Evolutionary conservation across 2,797 vertebrate genomes (phyloP), one percentile per base, ranked within the genome.

Genomic region (Poeciliopsis gracilis): DNA sequence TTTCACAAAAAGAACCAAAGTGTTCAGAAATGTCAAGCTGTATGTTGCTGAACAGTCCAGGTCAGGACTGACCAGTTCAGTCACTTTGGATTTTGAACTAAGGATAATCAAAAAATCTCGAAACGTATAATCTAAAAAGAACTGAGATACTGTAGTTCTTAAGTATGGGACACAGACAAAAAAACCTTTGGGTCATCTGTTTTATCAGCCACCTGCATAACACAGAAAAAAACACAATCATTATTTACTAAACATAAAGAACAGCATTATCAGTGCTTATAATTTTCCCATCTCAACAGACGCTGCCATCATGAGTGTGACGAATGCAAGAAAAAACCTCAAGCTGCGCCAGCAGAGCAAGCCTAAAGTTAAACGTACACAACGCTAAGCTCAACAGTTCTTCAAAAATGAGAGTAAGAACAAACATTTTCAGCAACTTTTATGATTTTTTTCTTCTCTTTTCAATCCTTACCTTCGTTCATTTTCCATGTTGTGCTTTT

Each of bases 251-350:
- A 18, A 63, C 30, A 36, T 63, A 16, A 5, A 63, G 28, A 63
- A 2, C 5, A 41, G 36, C 18, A 38, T 36, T 4, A 20, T 5
- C 20, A 36, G 15, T 18, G 1, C 15, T 20, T n/a, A 73, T 6
- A 15, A 28, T 46, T 41, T 46, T 72, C 9, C 57, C 28, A 33
- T 41, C 20, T 57, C 41, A 25, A 63, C 82, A 95, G 95, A 89
- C 78, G 77, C 47, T 94, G 91, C 75, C 84, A 82, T 43, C 93
- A 95, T 77, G 90, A 92, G 75, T 96, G 94, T 93, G 91, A 94
- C 49, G 92, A 95, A 61, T 95, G 95, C 82, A 87, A 94, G 83
- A 94, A 90, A 77, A 78, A 83, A 47, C 25, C 71, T 82, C 57
- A 71, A 75, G 74, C 81, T 71, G 70, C 61, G 25, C 73, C 87